phyloP scores from a whole-genome alignment of 2,888 invertebrate species.

The Aspidiotus rigidus region DNA sequence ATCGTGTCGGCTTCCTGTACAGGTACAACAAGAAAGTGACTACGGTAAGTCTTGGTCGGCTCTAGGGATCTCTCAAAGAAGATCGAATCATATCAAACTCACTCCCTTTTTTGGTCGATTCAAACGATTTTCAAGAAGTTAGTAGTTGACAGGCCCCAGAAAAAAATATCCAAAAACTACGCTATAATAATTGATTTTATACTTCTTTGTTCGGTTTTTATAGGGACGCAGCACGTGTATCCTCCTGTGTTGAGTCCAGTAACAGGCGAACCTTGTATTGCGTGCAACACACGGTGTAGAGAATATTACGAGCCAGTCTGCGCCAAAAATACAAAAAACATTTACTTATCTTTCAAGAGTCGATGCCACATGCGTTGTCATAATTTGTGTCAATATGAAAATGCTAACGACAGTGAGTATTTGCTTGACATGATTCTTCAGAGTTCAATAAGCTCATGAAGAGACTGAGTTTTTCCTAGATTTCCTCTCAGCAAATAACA shows the following conservation, averaged over 20 bases:
- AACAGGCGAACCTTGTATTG: constrained; percentile 14
- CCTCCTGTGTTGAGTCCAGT: neutral
- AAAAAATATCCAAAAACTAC: neutral
- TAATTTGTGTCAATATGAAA: constrained; percentile 33
- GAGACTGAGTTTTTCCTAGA: too few relatives aligned
- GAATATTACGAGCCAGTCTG: constrained; percentile 32
- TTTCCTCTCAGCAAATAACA: too few relatives aligned
- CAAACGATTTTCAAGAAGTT: too few relatives aligned
- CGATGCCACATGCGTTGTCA: constrained; percentile 35
- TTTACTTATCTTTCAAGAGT: constrained; percentile 34
- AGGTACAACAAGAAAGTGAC: too few relatives aligned
- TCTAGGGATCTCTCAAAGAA: neutral
- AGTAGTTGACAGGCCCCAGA: neutral
- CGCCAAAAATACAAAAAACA: constrained; percentile 26
- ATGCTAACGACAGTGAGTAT: constrained; percentile 31
- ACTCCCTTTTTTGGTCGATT: too few relatives aligned
- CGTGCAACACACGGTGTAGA: constrained; percentile 28
- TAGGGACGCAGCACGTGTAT: too few relatives aligned
- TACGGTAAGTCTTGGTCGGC: neutral
- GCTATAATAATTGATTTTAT: neutral
- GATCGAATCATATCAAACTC: too few relatives aligned
- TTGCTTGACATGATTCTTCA: too few relatives aligned
- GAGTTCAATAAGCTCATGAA: too few relatives aligned
- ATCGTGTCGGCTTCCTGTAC: too few relatives aligned
- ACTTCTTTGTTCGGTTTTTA: too few relatives aligned